Evolutionary conservation across 2,797 vertebrate genomes (phyloP).

Genomic region (Octomys mimax): DNA sequence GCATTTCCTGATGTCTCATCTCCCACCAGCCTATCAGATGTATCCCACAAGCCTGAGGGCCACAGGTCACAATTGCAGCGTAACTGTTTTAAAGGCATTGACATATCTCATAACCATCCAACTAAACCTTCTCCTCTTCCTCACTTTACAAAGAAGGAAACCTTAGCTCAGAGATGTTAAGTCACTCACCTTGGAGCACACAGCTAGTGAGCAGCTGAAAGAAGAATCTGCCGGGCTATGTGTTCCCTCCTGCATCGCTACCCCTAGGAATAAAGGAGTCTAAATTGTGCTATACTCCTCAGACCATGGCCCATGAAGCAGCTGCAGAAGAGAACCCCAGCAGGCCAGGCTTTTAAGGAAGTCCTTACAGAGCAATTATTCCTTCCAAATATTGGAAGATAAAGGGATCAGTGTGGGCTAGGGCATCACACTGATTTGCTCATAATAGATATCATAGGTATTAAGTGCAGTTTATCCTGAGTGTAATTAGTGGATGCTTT

Average conservation of each 20-base stretch:
- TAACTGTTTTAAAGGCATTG: not conserved
- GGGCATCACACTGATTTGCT: slow-evolving; percentile 75
- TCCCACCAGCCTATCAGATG: not conserved
- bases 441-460: slow-evolving; percentile 79
- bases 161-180: slow-evolving; percentile 4
- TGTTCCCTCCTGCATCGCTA: fast-evolving
- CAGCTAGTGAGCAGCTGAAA: not conserved
- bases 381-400: slow-evolving; percentile 69
- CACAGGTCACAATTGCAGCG: not conserved
- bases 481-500: slow-evolving; percentile 75
- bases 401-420: slow-evolving; percentile 63
- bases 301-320: not conserved
- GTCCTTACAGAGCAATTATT: slow-evolving; percentile 64
- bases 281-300: too few relatives aligned
- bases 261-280: not conserved
- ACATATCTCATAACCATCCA: too few relatives aligned
- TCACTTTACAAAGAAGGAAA: not conserved
- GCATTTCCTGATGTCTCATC: not conserved
- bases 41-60: not conserved
- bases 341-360: slow-evolving; percentile 51
- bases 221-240: fast-evolving
- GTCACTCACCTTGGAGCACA: not conserved
- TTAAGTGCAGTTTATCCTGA: slow-evolving; percentile 82
- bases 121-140: not conserved
- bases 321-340: not conserved